Conservation (phyloP, 2,888 invertebrate species). For the Melinopterus prodromus region DNA sequence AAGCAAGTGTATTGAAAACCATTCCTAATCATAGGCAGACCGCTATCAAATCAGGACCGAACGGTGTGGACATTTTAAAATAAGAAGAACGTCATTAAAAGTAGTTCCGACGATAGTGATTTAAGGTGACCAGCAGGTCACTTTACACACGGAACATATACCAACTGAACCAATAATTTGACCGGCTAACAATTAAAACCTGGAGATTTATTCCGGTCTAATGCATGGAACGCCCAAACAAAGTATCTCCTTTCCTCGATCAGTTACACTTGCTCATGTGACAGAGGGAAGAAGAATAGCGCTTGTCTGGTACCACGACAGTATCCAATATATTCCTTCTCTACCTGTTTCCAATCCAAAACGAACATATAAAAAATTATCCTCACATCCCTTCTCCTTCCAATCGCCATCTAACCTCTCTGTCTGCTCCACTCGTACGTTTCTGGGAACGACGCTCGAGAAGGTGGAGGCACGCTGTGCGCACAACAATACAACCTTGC, state of each 20-base stretch:
- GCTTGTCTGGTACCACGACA: not conserved
- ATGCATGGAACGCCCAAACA: not conserved
- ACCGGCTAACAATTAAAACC: not conserved
- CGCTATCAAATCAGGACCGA: too few relatives aligned
- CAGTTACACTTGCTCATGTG: not conserved
- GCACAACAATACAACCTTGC: conserved; percentile 48
- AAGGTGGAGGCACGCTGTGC: conserved; percentile 38
- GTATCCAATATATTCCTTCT: not conserved
- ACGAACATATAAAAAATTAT: not conserved
- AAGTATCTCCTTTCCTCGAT: not conserved
- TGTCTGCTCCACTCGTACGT: not conserved
- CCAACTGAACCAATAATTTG: not conserved
- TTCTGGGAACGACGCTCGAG: not conserved
- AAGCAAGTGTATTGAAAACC: too few relatives aligned
- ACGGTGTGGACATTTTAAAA: too few relatives aligned
- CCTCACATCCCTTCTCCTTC: not conserved
- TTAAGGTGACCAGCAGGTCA: not conserved
- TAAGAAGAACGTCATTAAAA: not conserved
- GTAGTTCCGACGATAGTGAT: not conserved
- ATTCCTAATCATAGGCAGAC: too few relatives aligned
- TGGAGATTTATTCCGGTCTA: not conserved
- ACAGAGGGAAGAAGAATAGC: not conserved
- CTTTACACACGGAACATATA: not conserved
- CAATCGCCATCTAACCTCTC: not conserved
- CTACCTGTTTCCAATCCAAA: not conserved